These are phyloP conservation scores for Lethrus apterus DNA, from an alignment of 1,140 invertebrate species.

Conservation along the genomic window DNA sequence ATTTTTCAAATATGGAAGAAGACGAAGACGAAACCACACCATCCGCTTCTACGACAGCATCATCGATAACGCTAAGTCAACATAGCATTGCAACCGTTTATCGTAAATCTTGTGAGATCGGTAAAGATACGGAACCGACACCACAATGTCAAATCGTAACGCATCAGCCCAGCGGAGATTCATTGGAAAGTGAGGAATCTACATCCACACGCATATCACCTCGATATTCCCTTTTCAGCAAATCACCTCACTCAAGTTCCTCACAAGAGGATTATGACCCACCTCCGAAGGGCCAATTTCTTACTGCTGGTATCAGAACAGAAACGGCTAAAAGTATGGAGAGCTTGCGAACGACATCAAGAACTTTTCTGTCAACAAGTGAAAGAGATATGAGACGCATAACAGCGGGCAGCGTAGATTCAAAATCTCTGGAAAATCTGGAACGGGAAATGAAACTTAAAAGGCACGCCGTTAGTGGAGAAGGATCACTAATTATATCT, in stretches of 20 bases:
- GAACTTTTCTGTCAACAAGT: constrained; percentile 52
- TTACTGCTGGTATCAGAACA: constrained; percentile 48
- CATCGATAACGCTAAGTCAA: constrained; percentile 34
- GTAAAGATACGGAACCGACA: constrained; percentile 10
- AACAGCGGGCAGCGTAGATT: constrained; percentile 43
- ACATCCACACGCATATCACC: constrained; percentile 26
- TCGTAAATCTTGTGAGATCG: constrained; percentile 20
- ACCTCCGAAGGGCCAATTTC: constrained; percentile 49
- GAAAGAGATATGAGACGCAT: constrained; percentile 55
- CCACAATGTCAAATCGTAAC: constrained; percentile 43
- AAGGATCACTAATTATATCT: constrained; percentile 41
- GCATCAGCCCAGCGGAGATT: constrained; percentile 43
- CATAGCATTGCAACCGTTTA: constrained; percentile 26
- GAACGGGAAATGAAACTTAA: constrained; percentile 51
- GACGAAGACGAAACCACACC: constrained; percentile 48
- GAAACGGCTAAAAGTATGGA: constrained; percentile 64
- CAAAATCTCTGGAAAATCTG: constrained; percentile 50
- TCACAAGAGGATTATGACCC: constrained; percentile 60
- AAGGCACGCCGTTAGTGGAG: constrained; percentile 51
- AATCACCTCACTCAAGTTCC: constrained; percentile 60
- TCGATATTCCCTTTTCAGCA: constrained; percentile 40
- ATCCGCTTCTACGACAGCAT: constrained; percentile 33
- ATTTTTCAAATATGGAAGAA: constrained; percentile 46
- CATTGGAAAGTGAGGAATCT: constrained; percentile 38
- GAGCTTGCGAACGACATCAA: constrained; percentile 47